A percentile compares a stretch with the other conserved stretches of the same genome.
Conservation (phyloP, 2,797 vertebrate species). For the Clarias platycephalus region DNA sequence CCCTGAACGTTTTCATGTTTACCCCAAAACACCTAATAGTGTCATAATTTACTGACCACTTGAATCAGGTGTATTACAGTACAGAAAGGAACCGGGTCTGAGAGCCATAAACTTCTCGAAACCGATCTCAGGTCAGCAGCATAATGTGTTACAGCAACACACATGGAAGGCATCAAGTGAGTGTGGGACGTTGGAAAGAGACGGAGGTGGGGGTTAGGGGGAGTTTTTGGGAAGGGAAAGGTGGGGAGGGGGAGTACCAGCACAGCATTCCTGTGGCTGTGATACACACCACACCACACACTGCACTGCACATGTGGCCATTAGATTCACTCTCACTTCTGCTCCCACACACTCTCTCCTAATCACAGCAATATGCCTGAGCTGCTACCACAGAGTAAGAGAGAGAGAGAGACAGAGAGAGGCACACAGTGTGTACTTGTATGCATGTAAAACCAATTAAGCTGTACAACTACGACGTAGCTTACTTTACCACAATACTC, state of each 20-base stretch:
- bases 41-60: not conserved
- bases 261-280: conserved; percentile 47
- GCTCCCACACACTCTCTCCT: conserved; percentile 29
- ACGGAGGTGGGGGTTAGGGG: not conserved
- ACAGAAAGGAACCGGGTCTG: not conserved
- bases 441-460: conserved; percentile 50
- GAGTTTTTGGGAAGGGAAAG: not conserved
- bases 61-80: conserved; percentile 17
- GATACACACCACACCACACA: conserved; percentile 46
- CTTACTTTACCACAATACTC: conserved; percentile 15
- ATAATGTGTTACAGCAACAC: conserved; percentile 31
- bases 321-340: conserved; percentile 20
- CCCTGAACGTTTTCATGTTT: not conserved
- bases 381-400: conserved; percentile 14
- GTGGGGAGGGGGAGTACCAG: not conserved
- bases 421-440: not conserved
- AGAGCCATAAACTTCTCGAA: not conserved
- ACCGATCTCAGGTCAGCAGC: conserved; percentile 31
- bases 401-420: conserved; percentile 2
- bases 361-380: conserved; percentile 29
- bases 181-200: conserved; percentile 10
- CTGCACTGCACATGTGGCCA: conserved; percentile 35
- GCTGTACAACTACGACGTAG: conserved; percentile 24
- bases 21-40: not conserved
- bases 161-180: conserved; percentile 47